A percentile compares a stretch with the other conserved stretches of the same genome.
Evolutionary conservation across 2,113 vertebrate species (phyloP).

Genomic region (Colossoma macropomum): DNA sequence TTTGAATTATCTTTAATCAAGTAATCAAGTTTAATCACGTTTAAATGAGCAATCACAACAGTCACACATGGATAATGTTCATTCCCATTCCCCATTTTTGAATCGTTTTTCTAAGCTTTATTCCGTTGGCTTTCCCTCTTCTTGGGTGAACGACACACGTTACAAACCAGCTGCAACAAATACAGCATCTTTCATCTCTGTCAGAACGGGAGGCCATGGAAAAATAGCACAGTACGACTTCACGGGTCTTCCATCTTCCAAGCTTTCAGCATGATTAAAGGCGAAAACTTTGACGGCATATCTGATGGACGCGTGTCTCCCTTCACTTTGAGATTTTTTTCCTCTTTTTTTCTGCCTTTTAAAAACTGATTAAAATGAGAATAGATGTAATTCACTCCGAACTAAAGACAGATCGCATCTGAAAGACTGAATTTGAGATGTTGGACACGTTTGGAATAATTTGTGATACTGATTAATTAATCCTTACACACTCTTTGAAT

Average conservation of each 20-base stretch:
- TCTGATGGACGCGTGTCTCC: slow-evolving; percentile 27
- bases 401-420: slow-evolving; percentile 41
- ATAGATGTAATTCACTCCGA: slow-evolving; percentile 27
- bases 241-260: slow-evolving; percentile 15
- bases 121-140: background rate
- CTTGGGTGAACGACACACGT: background rate
- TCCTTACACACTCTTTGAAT: slow-evolving; percentile 43
- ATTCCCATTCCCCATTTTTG: background rate
- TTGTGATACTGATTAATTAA: slow-evolving; percentile 46
- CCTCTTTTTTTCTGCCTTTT: background rate
- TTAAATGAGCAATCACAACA: background rate
- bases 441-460: slow-evolving; percentile 45
- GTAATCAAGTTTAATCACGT: too few species aligned
- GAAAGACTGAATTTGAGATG: slow-evolving; percentile 47
- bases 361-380: slow-evolving; percentile 39
- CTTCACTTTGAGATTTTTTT: background rate
- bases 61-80: background rate
- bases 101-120: background rate
- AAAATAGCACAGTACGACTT: background rate
- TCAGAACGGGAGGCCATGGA: background rate
- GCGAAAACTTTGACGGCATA: background rate
- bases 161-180: slow-evolving; percentile 10
- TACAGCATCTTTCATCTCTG: slow-evolving; percentile 31
- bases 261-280: slow-evolving; percentile 36
- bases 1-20: too few species aligned